Evolutionary conservation across 2,113 vertebrate genomes (phyloP).

Genomic region (Oryzias woworae): DNA sequence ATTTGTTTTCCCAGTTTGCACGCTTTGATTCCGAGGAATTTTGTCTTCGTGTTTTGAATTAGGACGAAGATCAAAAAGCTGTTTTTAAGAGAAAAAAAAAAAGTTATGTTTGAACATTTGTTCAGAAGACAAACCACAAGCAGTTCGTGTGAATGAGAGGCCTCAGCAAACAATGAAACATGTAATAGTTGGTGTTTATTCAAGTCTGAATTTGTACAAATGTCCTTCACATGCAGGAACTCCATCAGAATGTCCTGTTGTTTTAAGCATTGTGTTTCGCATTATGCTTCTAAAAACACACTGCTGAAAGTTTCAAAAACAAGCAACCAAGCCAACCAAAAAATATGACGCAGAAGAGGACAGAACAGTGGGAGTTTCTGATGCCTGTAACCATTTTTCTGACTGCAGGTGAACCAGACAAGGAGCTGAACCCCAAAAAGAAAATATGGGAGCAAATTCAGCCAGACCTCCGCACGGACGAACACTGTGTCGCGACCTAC

Average conservation of each 20-base stretch:
- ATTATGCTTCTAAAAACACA: not conserved
- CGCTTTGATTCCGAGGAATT: conserved; percentile 32
- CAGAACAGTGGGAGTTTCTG: not conserved
- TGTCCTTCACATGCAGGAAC: no score
- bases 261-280: no score
- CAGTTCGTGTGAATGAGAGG: conserved; percentile 23
- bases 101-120: conserved; percentile 16
- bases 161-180: conserved; percentile 10
- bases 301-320: not conserved
- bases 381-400: conserved; percentile 7
- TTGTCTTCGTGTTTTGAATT: conserved; percentile 43
- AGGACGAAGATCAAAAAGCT: conserved; percentile 29
- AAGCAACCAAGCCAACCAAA: not conserved
- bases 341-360: not conserved
- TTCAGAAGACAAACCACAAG: conserved; percentile 14
- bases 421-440: conserved; percentile 97
- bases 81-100: conserved; percentile 1
- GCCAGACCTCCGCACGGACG: conserved; percentile 88
- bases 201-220: no score
- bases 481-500: conserved; percentile 88
- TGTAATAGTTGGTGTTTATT: no score
- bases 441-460: conserved; percentile 98
- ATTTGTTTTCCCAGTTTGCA: conserved; percentile 33
- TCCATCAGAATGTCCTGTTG: no score
- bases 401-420: conserved; percentile 89